phyloP scores from a whole-genome alignment of 2,113 vertebrate genomes.

The Ailurus styani region DNA sequence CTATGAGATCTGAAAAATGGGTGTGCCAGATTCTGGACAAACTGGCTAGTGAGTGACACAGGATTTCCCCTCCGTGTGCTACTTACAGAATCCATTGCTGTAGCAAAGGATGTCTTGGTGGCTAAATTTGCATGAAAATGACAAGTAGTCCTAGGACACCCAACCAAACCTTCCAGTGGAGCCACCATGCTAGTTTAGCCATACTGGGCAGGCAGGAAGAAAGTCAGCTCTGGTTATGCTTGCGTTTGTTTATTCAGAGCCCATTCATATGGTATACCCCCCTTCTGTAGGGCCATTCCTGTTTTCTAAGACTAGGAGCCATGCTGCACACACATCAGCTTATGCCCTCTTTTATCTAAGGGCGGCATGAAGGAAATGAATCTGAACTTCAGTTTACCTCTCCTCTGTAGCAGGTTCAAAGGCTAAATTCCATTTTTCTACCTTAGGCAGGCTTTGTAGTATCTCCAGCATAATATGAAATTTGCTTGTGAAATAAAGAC shows the following conservation, averaged over 20 bases:
- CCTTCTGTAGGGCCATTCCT: neutral
- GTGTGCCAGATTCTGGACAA: neutral
- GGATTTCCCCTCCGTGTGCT: neutral
- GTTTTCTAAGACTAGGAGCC: neutral
- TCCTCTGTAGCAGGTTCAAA: conserved; percentile 70
- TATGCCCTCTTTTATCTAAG: conserved; percentile 59
- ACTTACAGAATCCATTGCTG: neutral
- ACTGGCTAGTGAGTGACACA: fast-evolving
- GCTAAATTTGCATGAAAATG: neutral
- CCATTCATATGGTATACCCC: fast-evolving
- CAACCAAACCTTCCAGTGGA: neutral
- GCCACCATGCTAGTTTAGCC: too few species aligned
- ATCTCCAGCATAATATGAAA: conserved; percentile 74
- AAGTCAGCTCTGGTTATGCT: neutral
- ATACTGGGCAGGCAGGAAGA: fast-evolving
- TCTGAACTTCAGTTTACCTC: conserved; percentile 73
- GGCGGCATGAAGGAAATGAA: conserved; percentile 65
- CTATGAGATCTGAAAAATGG: neutral
- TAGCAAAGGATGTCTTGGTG: neutral
- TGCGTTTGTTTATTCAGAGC: neutral
- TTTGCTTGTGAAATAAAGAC: conserved; percentile 83
- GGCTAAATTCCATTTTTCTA: conserved; percentile 75
- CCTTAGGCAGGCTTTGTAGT: conserved; percentile 59
- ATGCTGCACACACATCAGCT: neutral
- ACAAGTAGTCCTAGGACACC: neutral